phyloP scores from a whole-genome alignment of 2,888 invertebrate genomes.

The Xestia c-nigrum region DNA sequence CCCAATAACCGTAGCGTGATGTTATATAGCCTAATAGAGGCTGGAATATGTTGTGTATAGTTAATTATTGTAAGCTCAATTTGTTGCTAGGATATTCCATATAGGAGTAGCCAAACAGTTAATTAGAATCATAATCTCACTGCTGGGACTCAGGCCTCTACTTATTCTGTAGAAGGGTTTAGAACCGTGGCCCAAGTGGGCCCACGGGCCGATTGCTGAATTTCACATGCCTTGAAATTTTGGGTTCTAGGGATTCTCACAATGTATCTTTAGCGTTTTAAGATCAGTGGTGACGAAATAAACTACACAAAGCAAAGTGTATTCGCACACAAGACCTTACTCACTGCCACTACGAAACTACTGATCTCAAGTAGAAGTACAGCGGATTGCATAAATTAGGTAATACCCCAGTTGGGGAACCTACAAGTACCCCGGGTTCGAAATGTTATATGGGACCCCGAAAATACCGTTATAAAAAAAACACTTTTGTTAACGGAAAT shows the following conservation, averaged over 20 bases:
- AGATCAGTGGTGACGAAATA: neutral
- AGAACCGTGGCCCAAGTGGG: neutral
- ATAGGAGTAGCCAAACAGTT: neutral
- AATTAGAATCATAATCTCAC: neutral
- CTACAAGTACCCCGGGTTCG: too few species aligned
- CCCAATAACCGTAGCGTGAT: too few species aligned
- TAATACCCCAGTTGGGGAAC: too few species aligned
- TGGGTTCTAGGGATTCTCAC: neutral
- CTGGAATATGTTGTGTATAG: neutral
- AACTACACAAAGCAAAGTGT: neutral
- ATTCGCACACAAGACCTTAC: neutral
- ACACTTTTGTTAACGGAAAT: too few species aligned
- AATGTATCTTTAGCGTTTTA: neutral
- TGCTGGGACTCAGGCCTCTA: too few species aligned
- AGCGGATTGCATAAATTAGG: too few species aligned
- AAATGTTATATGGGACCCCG: too few species aligned
- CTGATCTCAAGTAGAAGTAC: neutral
- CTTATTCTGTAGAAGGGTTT: neutral
- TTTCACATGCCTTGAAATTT: neutral
- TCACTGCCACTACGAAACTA: neutral
- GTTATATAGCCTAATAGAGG: too few species aligned
- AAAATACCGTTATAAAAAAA: too few species aligned
- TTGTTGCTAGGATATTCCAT: neutral
- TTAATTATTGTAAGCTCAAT: neutral
- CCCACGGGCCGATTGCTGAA: neutral